A percentile compares a stretch with the other conserved stretches of the same genome.
These are phyloP conservation scores for Drosophila murphyi DNA, from an alignment of 1,140 invertebrate genomes.

Conservation along the genomic window DNA sequence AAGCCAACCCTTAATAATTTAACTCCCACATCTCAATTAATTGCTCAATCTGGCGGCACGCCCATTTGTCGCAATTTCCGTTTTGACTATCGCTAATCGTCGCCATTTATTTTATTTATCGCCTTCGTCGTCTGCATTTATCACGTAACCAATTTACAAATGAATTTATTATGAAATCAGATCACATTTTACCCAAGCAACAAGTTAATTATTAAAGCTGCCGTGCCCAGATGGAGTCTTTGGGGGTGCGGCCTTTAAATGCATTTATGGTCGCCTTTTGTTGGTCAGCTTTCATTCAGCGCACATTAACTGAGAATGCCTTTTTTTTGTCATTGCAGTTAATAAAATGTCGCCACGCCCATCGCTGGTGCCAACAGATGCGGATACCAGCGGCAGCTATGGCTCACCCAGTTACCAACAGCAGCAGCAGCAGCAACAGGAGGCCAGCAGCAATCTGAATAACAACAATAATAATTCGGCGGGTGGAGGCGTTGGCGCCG, in stretches of 20 bases:
- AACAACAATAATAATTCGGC: slow-evolving; percentile 71
- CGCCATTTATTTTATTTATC: slow-evolving; percentile 64
- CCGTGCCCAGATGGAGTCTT: neutral
- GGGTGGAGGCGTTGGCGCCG: slow-evolving; percentile 28
- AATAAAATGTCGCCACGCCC: slow-evolving; percentile 88
- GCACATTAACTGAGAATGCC: neutral
- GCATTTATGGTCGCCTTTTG: slow-evolving; percentile 12
- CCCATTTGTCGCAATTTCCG: slow-evolving; percentile 43
- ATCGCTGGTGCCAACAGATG: slow-evolving; percentile 85
- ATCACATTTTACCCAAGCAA: slow-evolving; percentile 45
- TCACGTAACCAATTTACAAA: slow-evolving; percentile 59
- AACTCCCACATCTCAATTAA: slow-evolving; percentile 10
- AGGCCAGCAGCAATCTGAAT: slow-evolving; percentile 79
- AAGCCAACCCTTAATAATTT: neutral
- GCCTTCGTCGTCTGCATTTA: slow-evolving; percentile 49
- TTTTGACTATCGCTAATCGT: slow-evolving; percentile 45
- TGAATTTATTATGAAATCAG: slow-evolving; percentile 61
- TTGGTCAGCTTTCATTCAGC: slow-evolving; percentile 2
- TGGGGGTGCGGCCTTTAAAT: neutral
- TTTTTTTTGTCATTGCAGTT: slow-evolving; percentile 85
- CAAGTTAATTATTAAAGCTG: slow-evolving; percentile 56
- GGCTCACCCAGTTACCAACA: slow-evolving; percentile 81
- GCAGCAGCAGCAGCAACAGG: slow-evolving; percentile 65
- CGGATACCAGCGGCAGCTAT: slow-evolving; percentile 72
- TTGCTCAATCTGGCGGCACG: slow-evolving; percentile 30